phyloP scores from a whole-genome alignment of 2,113 vertebrate genomes.

The Alligator mississippiensis region DNA sequence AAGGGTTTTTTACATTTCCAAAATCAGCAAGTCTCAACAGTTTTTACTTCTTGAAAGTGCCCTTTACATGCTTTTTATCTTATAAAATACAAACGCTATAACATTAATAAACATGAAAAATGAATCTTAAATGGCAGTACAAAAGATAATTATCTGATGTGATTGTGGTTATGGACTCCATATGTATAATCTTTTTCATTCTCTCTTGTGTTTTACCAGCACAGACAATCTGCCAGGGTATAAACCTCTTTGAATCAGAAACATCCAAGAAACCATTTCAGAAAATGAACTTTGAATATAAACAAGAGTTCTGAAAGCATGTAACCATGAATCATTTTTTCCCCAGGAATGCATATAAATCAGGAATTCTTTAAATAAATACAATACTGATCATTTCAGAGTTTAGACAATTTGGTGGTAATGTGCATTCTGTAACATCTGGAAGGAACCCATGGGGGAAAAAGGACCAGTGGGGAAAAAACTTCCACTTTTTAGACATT shows the following conservation, averaged over 20 bases:
- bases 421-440: slow-evolving; percentile 50
- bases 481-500: slow-evolving; percentile 13
- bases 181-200: slow-evolving; percentile 44
- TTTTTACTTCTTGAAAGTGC: slow-evolving; percentile 6
- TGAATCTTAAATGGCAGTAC: slow-evolving; percentile 65
- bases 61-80: slow-evolving; percentile 17
- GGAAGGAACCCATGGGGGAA: slow-evolving; percentile 15
- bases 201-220: slow-evolving; percentile 44
- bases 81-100: slow-evolving; percentile 59
- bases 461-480: background rate
- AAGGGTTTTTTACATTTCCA: background rate
- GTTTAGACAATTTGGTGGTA: slow-evolving; percentile 45
- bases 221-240: slow-evolving; percentile 48
- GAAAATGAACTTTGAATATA: slow-evolving; percentile 47
- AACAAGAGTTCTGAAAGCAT: slow-evolving; percentile 60
- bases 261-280: slow-evolving; percentile 52
- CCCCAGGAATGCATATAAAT: slow-evolving; percentile 44
- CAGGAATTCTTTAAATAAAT: slow-evolving; percentile 76
- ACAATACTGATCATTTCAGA: slow-evolving; percentile 60
- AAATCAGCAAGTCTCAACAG: slow-evolving; percentile 43
- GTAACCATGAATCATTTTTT: background rate
- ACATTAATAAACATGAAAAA: slow-evolving; percentile 41
- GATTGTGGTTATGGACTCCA: slow-evolving; percentile 44
- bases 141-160: slow-evolving; percentile 70
- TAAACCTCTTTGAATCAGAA: slow-evolving; percentile 56